Percentiles rank a stretch among this genome's conserved stretches.
phyloP scores from a whole-genome alignment of 2,113 vertebrate species.

The Opisthocomus hoazin region DNA sequence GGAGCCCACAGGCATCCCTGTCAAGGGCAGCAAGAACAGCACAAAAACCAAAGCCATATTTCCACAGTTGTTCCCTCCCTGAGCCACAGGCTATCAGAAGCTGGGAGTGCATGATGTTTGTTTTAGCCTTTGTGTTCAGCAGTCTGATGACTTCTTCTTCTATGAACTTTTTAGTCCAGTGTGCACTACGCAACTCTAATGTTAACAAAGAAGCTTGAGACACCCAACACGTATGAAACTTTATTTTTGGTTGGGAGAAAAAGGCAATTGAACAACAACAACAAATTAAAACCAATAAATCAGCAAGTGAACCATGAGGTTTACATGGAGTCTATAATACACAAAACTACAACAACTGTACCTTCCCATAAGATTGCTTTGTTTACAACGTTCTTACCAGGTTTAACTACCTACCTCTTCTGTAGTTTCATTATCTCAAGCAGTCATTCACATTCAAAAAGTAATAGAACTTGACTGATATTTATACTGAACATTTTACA shows the following conservation, averaged over 20 bases:
- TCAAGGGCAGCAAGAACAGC: neutral
- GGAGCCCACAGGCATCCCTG: neutral
- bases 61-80: neutral
- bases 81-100: accelerated
- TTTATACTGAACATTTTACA: neutral
- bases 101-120: neutral
- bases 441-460: neutral
- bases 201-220: neutral
- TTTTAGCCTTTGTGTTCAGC: neutral
- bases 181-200: neutral
- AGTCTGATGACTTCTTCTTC: neutral
- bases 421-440: neutral
- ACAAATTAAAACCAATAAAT: neutral
- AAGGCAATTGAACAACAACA: neutral
- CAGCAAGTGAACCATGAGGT: neutral
- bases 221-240: neutral
- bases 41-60: neutral
- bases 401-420: neutral
- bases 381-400: neutral
- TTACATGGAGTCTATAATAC: neutral
- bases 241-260: neutral
- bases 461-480: neutral
- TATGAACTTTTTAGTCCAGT: neutral
- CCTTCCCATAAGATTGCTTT: neutral
- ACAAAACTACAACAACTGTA: neutral